These are phyloP conservation scores for Varanus komodoensis DNA, from an alignment of 2,113 vertebrate species.

Conservation along the genomic window DNA sequence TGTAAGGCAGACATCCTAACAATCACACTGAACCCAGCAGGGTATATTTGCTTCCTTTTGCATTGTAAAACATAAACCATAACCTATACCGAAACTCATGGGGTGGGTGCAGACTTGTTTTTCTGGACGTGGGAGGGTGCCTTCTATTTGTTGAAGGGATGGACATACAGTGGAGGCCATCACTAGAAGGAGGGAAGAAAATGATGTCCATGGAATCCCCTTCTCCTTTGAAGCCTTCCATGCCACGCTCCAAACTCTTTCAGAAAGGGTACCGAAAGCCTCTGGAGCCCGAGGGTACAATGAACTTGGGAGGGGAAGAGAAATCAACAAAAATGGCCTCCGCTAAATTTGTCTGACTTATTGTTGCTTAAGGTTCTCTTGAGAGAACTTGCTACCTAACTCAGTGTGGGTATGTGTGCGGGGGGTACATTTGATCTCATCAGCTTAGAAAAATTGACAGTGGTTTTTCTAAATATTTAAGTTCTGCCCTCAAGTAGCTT, in stretches of 20 bases:
- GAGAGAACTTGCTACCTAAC: too few relatives aligned
- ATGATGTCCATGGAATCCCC: too few relatives aligned
- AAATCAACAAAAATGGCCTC: too few relatives aligned
- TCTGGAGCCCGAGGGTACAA: background rate
- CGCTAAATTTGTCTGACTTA: too few relatives aligned
- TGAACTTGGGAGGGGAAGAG: background rate
- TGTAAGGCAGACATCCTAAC: background rate
- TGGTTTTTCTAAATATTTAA: background rate
- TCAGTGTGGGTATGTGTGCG: too few relatives aligned
- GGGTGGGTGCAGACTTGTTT: background rate
- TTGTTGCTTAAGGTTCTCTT: too few relatives aligned
- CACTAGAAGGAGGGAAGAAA: background rate
- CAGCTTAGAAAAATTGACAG: background rate
- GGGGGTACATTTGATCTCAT: background rate
- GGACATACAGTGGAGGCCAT: background rate
- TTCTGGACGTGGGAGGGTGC: background rate
- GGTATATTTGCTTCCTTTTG: background rate
- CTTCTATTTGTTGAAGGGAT: background rate
- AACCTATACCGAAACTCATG: too few relatives aligned
- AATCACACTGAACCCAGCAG: background rate
- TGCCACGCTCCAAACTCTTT: background rate
- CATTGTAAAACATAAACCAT: background rate
- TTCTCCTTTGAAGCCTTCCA: background rate
- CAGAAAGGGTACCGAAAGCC: too few relatives aligned
- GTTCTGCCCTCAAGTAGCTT: background rate